Evolutionary conservation across 1,140 invertebrate species (phyloP).

Genomic region (Drosophila persimilis): DNA sequence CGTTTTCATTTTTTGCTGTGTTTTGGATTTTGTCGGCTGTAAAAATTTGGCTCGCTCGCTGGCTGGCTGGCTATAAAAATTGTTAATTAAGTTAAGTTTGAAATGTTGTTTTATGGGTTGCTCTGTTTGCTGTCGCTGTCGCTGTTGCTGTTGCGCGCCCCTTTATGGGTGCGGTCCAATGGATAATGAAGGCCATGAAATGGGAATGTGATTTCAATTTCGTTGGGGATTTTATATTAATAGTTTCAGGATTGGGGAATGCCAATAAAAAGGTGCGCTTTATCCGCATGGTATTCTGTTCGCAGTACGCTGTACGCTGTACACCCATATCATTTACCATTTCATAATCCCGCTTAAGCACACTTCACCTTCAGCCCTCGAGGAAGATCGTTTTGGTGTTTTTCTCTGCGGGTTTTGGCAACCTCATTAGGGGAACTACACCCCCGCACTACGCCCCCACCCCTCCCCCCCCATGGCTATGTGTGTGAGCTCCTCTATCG

Average conservation of each 20-base stretch:
- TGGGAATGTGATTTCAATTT: slow-evolving; percentile 32
- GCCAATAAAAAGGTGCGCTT: slow-evolving; percentile 10
- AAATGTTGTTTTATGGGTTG: slow-evolving; percentile 62
- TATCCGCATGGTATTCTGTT: too few species aligned
- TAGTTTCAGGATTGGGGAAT: neutral
- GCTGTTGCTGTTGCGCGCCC: neutral
- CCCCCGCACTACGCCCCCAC: slow-evolving; percentile 14
- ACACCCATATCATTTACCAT: neutral
- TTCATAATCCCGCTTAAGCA: slow-evolving; percentile 21
- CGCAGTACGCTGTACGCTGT: too few species aligned
- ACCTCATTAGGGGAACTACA: slow-evolving; percentile 54
- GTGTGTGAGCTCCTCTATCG: slow-evolving; percentile 9
- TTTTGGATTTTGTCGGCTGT: slow-evolving; percentile 45
- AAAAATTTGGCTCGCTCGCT: slow-evolving; percentile 29
- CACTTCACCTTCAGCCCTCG: neutral
- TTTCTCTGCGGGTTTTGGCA: slow-evolving; percentile 32
- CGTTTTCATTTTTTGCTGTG: slow-evolving; percentile 33
- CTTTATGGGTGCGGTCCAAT: slow-evolving; percentile 41
- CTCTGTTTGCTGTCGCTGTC: neutral
- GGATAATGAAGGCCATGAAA: slow-evolving; percentile 38
- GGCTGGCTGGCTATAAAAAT: slow-evolving; percentile 62
- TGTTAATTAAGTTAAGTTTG: slow-evolving; percentile 73
- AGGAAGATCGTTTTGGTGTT: slow-evolving; percentile 24
- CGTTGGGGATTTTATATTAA: slow-evolving; percentile 1
- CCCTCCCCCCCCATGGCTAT: neutral